Conservation (phyloP, 2,113 vertebrate genomes). For the Xiphophorus couchianus region DNA sequence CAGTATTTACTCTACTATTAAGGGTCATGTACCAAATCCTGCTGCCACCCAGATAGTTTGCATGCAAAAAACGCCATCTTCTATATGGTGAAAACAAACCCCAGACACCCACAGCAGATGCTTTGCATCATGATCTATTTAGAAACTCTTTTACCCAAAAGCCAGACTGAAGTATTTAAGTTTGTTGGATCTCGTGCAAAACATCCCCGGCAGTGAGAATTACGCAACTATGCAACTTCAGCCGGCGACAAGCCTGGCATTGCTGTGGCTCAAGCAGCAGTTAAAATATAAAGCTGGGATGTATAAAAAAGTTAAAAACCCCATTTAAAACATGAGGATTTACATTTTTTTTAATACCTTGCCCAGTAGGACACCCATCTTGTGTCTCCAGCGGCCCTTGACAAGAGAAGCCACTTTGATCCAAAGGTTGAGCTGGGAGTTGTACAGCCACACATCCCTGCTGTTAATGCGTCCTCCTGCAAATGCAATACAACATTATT, state of each 20-base stretch:
- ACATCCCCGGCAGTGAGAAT: neutral
- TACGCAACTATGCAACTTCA: neutral
- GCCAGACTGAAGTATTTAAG: neutral
- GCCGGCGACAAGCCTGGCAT: neutral
- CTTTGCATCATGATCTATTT: neutral
- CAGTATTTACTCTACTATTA: neutral
- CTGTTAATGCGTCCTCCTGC: constrained; percentile 97
- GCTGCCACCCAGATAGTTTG: neutral
- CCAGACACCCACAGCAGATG: neutral
- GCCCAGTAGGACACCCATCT: constrained; percentile 97
- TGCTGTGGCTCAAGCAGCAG: neutral
- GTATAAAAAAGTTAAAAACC: neutral
- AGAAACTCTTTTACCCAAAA: neutral
- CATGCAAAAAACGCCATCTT: neutral
- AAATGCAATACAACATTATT: constrained; percentile 15
- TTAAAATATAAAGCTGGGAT: constrained; percentile 9
- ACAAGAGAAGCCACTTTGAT: constrained; percentile 97
- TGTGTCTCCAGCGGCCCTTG: constrained; percentile 98
- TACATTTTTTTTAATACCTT: constrained; percentile 83
- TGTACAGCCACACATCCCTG: constrained; percentile 98
- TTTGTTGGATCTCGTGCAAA: neutral
- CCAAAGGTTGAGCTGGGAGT: constrained; percentile 98
- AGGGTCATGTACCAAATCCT: neutral
- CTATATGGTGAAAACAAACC: neutral
- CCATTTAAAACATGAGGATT: neutral